A percentile compares a stretch with the other conserved stretches of the same genome.
Evolutionary conservation across 2,113 vertebrate genomes (phyloP).

Genomic region (Salvelinus namaycush): DNA sequence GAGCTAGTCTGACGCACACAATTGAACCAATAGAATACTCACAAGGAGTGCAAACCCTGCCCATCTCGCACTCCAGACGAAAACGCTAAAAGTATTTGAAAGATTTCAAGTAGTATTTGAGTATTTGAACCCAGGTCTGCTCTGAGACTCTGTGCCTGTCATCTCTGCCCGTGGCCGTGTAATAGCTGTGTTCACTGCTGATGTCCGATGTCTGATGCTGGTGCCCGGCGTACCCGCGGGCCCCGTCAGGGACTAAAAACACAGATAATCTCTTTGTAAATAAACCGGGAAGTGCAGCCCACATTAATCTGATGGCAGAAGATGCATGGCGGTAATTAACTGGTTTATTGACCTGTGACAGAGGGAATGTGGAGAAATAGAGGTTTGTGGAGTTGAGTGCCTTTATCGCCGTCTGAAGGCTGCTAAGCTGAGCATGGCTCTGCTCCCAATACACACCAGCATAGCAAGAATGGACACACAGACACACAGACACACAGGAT

Average conservation of each 20-base stretch:
- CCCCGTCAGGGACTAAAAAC: slow-evolving; percentile 27
- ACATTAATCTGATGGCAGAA: slow-evolving; percentile 51
- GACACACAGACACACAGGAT: background rate
- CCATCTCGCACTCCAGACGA: no score
- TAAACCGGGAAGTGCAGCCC: slow-evolving; percentile 25
- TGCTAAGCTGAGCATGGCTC: slow-evolving; percentile 30
- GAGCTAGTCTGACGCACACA: no score
- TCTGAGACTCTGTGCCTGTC: background rate
- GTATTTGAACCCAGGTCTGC: background rate
- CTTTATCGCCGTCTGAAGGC: slow-evolving; percentile 31
- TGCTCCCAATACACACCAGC: slow-evolving; percentile 22
- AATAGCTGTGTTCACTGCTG: slow-evolving; percentile 1
- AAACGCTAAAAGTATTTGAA: no score
- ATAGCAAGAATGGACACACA: background rate
- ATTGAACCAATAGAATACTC: no score
- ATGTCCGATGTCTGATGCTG: slow-evolving; percentile 8
- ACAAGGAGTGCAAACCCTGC: no score
- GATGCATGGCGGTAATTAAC: slow-evolving; percentile 71
- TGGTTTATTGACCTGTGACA: slow-evolving; percentile 66
- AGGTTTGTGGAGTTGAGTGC: slow-evolving; percentile 23
- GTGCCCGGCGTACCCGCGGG: background rate
- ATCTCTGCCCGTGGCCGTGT: background rate
- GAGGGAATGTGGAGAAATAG: slow-evolving; percentile 45
- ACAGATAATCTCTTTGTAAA: slow-evolving; percentile 39
- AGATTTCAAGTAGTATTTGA: background rate